Evolutionary conservation across 1,140 invertebrate species (phyloP), one percentile per base, ranked within the genome.

Genomic region (Tribolium castaneum): DNA sequence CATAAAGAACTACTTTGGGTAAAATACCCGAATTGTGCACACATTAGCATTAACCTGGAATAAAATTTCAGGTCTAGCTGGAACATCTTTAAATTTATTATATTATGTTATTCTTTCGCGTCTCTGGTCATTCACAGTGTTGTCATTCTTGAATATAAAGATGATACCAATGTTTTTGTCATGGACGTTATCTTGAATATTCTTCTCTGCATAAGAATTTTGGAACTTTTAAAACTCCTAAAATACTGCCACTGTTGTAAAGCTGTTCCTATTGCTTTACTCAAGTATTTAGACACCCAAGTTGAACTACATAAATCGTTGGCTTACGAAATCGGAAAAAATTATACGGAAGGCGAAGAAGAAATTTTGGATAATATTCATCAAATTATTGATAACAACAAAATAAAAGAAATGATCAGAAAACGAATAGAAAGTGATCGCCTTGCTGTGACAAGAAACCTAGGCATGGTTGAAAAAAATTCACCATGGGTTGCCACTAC

Each of bases 401-500:
- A 6, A 39, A 39, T 39, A 39, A 39, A 10, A 39, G 34, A 39
- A 7, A 39, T 39, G 6, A 39, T 39, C 0, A 39, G 9, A 39
- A 39, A 39, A 39, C 34, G 4, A 70, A 19, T 78, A 1, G 14
- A 62, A 19, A 73, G 13, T 19, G 79, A 80, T 22, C 45, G 66
- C 35, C 82, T 88, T 78, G 80, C 81, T 54, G 85, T 88, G 4
- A 87, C 87, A 0, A 83, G 87, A 6, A 86, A 87, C 70, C 78
- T 89, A 12, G 87, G 86, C 1, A 39, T 86, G 4, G 73, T 88
- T 1, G 87, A 88, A 73, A 80, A 87, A 0, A 86, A 88, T 35
- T 66, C 86, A 6, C 87, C 88, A 0, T 87, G 86, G 86, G 88
- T 87, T 0, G 86, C 87, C 10, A 88, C 87, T 56, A 88, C 87